Conservation (phyloP, 2,113 vertebrate species). For the Clupea harengus region DNA sequence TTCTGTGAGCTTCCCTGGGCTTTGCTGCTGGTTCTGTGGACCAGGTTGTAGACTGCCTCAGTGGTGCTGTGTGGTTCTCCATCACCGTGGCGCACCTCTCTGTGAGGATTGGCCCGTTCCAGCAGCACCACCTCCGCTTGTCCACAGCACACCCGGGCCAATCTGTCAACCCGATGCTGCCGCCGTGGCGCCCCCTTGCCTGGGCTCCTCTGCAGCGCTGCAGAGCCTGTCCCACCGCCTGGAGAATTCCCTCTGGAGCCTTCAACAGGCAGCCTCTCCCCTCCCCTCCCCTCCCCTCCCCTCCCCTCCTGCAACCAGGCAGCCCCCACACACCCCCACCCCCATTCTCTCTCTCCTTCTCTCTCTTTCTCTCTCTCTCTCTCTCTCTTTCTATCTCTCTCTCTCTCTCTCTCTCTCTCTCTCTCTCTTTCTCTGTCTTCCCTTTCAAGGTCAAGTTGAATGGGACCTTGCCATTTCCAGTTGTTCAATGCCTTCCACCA, state of each 20-base stretch:
- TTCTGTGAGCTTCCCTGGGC: neutral
- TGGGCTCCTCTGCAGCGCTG: neutral
- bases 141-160: neutral
- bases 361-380: constrained; percentile 48
- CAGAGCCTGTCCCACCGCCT: neutral
- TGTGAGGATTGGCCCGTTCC: neutral
- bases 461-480: constrained; percentile 78
- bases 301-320: neutral
- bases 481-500: constrained; percentile 65
- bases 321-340: neutral
- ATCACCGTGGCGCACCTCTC: neutral
- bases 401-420: constrained; percentile 43
- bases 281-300: neutral
- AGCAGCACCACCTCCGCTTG: neutral
- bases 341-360: constrained; percentile 42
- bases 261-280: neutral
- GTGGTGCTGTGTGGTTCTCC: neutral
- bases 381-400: constrained; percentile 41
- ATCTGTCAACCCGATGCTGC: neutral
- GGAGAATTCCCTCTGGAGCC: neutral
- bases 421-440: constrained; percentile 42
- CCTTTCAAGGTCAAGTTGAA: constrained; percentile 85
- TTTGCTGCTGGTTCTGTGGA: neutral
- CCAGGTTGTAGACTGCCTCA: neutral
- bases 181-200: neutral